Conservation (phyloP, 2,888 invertebrate genomes). For the Tuta absoluta region DNA sequence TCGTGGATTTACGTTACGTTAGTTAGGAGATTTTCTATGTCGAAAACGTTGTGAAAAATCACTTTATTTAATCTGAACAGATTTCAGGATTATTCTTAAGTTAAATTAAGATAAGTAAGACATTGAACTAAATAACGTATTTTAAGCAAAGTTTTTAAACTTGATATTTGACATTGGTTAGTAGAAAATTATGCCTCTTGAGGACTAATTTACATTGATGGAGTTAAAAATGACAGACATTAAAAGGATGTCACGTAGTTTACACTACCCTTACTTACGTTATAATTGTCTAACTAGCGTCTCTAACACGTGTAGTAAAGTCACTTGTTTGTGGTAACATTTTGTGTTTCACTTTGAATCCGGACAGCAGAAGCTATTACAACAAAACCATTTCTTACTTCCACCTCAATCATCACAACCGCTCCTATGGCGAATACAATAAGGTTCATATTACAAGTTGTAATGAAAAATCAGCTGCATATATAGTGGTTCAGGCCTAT, state of each 20-base stretch:
- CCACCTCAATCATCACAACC: background rate
- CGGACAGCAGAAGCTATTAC: conserved; percentile 6
- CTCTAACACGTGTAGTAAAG: conserved; percentile 11
- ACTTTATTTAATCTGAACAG: too few species aligned
- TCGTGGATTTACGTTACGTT: too few species aligned
- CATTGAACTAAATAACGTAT: too few species aligned
- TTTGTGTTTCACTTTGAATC: conserved; percentile 18
- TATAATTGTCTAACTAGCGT: conserved; percentile 2
- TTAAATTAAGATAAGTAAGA: too few species aligned
- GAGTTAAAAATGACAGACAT: background rate
- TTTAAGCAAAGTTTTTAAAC: too few species aligned
- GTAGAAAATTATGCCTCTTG: too few species aligned
- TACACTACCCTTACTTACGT: background rate
- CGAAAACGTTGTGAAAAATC: too few species aligned
- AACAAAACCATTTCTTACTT: background rate
- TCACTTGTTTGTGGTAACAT: conserved; percentile 20
- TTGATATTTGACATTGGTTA: too few species aligned
- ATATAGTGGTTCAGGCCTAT: background rate
- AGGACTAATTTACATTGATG: background rate
- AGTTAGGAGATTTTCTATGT: too few species aligned
- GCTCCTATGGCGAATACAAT: background rate
- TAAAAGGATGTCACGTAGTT: background rate
- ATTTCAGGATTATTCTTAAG: too few species aligned
- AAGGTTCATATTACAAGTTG: background rate
- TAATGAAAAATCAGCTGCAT: background rate